Conservation (phyloP, 1,140 invertebrate species). For the Pseudomyrmex dendroicus region DNA sequence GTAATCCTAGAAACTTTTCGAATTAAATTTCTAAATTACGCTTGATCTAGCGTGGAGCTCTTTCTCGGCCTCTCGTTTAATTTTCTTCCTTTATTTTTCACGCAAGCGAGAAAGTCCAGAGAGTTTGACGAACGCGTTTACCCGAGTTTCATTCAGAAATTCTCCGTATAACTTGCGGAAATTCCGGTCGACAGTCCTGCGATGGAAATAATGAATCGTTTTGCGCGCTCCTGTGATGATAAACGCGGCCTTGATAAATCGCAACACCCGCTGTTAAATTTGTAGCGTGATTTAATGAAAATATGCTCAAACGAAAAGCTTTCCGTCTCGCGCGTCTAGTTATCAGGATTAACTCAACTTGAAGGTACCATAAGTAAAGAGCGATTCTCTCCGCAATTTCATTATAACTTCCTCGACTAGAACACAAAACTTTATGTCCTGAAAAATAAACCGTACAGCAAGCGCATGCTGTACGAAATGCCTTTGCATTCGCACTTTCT, state of each 20-base stretch:
- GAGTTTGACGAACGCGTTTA: slow-evolving; percentile 55
- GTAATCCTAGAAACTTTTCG: slow-evolving; percentile 71
- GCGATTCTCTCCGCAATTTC: slow-evolving; percentile 18
- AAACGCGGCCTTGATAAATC: slow-evolving; percentile 46
- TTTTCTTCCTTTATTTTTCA: slow-evolving; percentile 51
- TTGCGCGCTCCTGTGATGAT: slow-evolving; percentile 19
- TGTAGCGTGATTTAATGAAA: slow-evolving; percentile 48
- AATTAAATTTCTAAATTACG: slow-evolving; percentile 79
- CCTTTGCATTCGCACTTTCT: not conserved
- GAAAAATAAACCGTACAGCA: slow-evolving; percentile 10
- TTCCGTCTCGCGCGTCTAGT: slow-evolving; percentile 2
- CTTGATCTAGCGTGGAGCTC: slow-evolving; percentile 63
- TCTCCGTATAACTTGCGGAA: slow-evolving; percentile 34
- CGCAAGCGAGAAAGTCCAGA: slow-evolving; percentile 39
- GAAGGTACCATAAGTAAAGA: slow-evolving; percentile 8
- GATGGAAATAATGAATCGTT: slow-evolving; percentile 49
- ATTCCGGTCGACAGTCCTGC: slow-evolving; percentile 24
- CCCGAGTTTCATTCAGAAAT: slow-evolving; percentile 42
- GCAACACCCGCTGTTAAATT: slow-evolving; percentile 43
- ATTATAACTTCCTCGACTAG: slow-evolving; percentile 9
- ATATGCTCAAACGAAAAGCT: slow-evolving; percentile 34
- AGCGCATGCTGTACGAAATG: too few relatives aligned
- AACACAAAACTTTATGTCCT: not conserved
- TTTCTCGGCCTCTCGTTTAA: slow-evolving; percentile 29
- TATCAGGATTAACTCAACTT: slow-evolving; percentile 46